Percentiles rank a stretch among this genome's conserved stretches.
Evolutionary conservation across 2,888 invertebrate species (phyloP).

Genomic region (Xestia rhomboidea): DNA sequence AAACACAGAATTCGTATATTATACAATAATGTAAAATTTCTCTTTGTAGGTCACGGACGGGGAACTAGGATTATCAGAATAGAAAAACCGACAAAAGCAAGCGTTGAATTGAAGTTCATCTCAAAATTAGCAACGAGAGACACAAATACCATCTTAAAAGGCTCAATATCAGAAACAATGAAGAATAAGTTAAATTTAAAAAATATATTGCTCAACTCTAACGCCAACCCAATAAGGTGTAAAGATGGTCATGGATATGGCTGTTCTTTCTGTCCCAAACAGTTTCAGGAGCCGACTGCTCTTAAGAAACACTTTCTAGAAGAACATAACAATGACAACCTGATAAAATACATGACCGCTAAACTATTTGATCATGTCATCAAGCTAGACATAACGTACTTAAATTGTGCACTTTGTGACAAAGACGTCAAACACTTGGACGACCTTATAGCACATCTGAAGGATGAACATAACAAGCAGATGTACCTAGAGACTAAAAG

Average conservation of each 20-base stretch:
- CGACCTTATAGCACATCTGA: slow-evolving; percentile 73
- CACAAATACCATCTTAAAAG: slow-evolving; percentile 1
- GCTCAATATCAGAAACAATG: slow-evolving; percentile 36
- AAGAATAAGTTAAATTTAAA: slow-evolving; percentile 74
- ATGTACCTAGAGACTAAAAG: slow-evolving; percentile 74
- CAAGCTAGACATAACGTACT: slow-evolving; percentile 78
- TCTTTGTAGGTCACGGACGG: slow-evolving; percentile 71
- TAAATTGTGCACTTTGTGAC: slow-evolving; percentile 76
- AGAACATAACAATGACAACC: slow-evolving; percentile 74
- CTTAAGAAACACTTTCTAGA: slow-evolving; percentile 77
- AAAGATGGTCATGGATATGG: slow-evolving; percentile 76
- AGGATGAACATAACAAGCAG: slow-evolving; percentile 67
- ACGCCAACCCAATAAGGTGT: slow-evolving; percentile 77
- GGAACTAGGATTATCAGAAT: slow-evolving; percentile 70
- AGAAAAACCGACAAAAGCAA: slow-evolving; percentile 63
- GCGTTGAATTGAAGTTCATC: slow-evolving; percentile 72
- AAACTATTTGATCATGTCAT: slow-evolving; percentile 73
- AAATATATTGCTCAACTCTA: slow-evolving; percentile 75
- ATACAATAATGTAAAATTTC: slow-evolving; percentile 65
- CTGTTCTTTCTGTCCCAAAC: slow-evolving; percentile 75
- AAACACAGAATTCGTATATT: slow-evolving; percentile 12
- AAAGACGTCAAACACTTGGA: slow-evolving; percentile 70
- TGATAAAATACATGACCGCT: slow-evolving; percentile 69
- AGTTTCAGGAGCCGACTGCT: slow-evolving; percentile 70
- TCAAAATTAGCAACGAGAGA: slow-evolving; percentile 51